Evolutionary conservation across 2,888 invertebrate genomes (phyloP).

Genomic region (Gymnosoma rotundatum): DNA sequence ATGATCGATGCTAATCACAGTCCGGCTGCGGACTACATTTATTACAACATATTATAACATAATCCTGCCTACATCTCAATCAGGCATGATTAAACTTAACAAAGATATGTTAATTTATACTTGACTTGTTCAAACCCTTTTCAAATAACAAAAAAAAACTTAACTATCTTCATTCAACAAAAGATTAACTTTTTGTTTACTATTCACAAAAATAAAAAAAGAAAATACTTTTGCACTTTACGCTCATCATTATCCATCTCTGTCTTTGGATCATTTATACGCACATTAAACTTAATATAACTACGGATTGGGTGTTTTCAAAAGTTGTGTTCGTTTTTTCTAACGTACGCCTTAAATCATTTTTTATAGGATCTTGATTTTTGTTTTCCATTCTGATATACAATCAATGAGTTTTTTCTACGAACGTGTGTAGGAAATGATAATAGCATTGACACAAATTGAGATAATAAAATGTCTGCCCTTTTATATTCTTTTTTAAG

Average conservation of each 20-base stretch:
- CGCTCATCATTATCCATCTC: background rate
- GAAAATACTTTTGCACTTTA: slow-evolving; percentile 29
- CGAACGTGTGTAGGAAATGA: slow-evolving; percentile 32
- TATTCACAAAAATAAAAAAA: background rate
- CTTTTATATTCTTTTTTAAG: background rate
- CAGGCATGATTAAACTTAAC: no score
- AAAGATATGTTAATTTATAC: no score
- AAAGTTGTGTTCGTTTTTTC: background rate
- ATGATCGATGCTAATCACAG: no score
- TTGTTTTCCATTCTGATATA: background rate
- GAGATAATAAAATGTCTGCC: slow-evolving; percentile 60
- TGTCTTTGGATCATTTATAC: background rate
- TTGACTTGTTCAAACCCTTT: no score
- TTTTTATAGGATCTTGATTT: slow-evolving; percentile 2
- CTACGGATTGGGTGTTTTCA: background rate
- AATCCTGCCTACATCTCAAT: no score
- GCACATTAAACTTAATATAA: slow-evolving; percentile 7
- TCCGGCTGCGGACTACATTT: no score
- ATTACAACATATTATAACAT: no score
- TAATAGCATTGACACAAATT: slow-evolving; percentile 61
- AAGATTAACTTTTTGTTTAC: background rate
- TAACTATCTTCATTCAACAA: background rate
- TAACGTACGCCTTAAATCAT: slow-evolving; percentile 28
- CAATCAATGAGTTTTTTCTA: background rate
- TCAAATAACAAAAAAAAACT: no score